Percentiles rank a stretch among this genome's conserved stretches.
These are phyloP conservation scores for Otis tarda DNA, from an alignment of 2,113 vertebrate species.

Conservation along the genomic window DNA sequence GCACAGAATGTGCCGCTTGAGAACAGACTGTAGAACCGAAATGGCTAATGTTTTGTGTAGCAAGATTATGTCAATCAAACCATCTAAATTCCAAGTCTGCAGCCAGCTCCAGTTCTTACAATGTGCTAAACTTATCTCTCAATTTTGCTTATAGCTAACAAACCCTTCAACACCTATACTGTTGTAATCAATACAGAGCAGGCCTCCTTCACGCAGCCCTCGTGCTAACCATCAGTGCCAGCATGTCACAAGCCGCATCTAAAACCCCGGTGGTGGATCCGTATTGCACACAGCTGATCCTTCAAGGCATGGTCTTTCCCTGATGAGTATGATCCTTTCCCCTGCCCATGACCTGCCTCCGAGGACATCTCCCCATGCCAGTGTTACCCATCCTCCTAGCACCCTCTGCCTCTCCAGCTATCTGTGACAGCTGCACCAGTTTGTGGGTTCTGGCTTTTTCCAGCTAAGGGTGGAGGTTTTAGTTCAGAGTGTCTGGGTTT, in stretches of 20 bases:
- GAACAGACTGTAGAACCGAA: background rate
- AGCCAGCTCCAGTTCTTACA: background rate
- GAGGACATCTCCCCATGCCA: background rate
- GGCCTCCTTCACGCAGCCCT: background rate
- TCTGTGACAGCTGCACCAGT: background rate
- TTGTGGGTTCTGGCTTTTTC: background rate
- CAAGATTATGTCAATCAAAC: background rate
- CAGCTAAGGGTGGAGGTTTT: background rate
- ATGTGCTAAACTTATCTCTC: background rate
- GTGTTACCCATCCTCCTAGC: background rate
- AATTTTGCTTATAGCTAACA: background rate
- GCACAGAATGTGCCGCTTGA: background rate
- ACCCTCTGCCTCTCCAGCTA: background rate
- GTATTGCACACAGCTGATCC: background rate
- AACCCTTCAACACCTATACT: background rate
- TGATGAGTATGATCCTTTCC: background rate
- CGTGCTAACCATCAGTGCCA: background rate
- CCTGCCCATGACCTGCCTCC: background rate
- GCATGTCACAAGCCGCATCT: background rate
- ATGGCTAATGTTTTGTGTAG: background rate
- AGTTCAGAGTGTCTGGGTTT: background rate
- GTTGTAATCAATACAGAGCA: background rate
- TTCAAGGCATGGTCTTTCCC: background rate
- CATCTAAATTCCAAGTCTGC: background rate
- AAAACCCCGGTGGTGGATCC: background rate